phyloP scores from a whole-genome alignment of 2,888 invertebrate genomes.

The Punctoribates punctum region DNA sequence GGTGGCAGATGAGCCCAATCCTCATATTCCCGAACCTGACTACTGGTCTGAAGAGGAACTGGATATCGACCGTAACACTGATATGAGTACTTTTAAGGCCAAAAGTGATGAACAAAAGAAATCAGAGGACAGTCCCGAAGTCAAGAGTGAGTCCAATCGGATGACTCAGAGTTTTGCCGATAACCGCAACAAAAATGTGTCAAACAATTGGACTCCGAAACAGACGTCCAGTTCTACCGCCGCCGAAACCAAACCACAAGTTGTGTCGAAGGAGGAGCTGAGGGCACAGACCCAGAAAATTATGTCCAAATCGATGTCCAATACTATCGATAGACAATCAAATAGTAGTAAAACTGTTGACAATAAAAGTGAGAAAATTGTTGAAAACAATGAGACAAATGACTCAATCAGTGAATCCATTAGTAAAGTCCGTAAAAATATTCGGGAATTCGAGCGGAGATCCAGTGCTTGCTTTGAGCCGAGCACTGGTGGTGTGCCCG shows the following conservation, averaged over 20 bases:
- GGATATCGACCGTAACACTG: conserved; percentile 51
- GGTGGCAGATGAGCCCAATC: conserved; percentile 50
- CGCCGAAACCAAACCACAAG: neutral
- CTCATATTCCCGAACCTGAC: conserved; percentile 87
- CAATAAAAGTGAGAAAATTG: neutral
- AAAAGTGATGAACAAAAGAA: no score
- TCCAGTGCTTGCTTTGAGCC: conserved; percentile 27
- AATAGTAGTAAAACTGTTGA: neutral
- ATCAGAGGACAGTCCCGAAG: neutral
- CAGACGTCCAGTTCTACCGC: neutral
- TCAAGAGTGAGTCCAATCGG: neutral
- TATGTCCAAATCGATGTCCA: conserved; percentile 7
- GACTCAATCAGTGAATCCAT: neutral
- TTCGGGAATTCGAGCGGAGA: conserved; percentile 41
- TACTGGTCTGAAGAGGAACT: conserved; percentile 81
- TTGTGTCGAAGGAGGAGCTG: neutral
- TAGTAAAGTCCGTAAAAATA: conserved; percentile 43
- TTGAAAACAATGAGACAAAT: conserved; percentile 10
- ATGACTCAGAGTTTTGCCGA: conserved; percentile 36
- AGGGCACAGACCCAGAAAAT: conserved; percentile 21
- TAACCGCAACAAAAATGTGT: neutral
- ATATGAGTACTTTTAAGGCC: conserved; percentile 44
- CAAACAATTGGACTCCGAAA: neutral
- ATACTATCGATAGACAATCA: neutral
- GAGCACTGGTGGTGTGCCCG: neutral